phyloP scores from a whole-genome alignment of 2,888 invertebrate genomes.

The Andrena camellia region DNA sequence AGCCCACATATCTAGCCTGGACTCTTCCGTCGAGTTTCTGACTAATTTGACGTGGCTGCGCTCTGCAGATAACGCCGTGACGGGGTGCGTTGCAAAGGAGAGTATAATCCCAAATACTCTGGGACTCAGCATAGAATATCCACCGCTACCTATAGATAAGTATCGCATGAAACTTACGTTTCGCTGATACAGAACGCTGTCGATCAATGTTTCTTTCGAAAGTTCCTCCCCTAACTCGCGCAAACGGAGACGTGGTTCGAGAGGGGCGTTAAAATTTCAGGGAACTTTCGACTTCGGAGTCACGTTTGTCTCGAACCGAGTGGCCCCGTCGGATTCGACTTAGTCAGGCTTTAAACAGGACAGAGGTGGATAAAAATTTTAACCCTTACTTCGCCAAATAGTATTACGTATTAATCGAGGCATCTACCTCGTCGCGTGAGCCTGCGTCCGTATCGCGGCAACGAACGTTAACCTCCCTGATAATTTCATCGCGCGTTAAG shows the following conservation, averaged over 20 bases:
- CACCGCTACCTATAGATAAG: neutral
- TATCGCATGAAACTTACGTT: neutral
- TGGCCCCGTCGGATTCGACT: neutral
- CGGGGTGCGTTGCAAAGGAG: too few species aligned
- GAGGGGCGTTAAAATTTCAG: neutral
- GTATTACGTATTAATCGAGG: slow-evolving; percentile 76
- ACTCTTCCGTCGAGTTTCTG: slow-evolving; percentile 6
- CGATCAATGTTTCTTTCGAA: neutral
- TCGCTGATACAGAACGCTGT: neutral
- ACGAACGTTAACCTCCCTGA: neutral
- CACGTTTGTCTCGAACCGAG: slow-evolving; percentile 11
- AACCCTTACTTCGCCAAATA: neutral
- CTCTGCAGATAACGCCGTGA: too few species aligned
- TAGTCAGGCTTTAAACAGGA: neutral
- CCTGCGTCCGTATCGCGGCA: slow-evolving; percentile 29
- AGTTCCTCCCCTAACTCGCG: neutral
- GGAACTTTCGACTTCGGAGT: neutral
- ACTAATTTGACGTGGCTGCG: slow-evolving; percentile 1
- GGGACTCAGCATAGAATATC: too few species aligned
- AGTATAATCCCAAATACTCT: too few species aligned
- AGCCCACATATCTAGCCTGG: neutral
- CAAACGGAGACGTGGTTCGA: too few species aligned
- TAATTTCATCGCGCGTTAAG: slow-evolving; percentile 7
- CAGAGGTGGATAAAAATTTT: neutral
- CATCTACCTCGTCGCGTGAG: slow-evolving; percentile 11